Conservation (phyloP, 2,888 invertebrate species). For the Helicoverpa assulta region DNA sequence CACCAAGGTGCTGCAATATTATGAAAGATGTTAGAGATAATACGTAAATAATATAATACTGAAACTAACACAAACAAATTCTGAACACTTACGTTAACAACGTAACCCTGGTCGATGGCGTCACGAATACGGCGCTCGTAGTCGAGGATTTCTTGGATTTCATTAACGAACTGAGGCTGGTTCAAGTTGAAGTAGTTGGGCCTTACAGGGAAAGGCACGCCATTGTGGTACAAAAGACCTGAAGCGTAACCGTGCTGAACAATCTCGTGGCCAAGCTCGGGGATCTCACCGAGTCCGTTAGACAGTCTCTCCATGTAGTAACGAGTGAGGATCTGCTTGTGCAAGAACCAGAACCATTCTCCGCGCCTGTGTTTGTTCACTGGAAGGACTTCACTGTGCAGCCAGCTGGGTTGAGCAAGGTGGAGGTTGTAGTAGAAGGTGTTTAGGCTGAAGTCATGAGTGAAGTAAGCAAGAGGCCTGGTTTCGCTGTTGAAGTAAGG, state of each 20-base stretch:
- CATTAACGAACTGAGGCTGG: conserved; percentile 81
- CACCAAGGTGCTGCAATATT: conserved; percentile 81
- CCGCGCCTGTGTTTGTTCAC: conserved; percentile 91
- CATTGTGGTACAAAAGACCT: conserved; percentile 91
- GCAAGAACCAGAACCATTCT: conserved; percentile 90
- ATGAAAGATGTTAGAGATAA: neutral
- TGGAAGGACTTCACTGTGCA: conserved; percentile 88
- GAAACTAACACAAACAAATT: no score
- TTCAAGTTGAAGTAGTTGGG: conserved; percentile 89
- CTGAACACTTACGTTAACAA: conserved; percentile 79
- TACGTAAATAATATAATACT: no score
- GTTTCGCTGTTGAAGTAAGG: conserved; percentile 89
- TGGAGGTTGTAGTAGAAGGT: conserved; percentile 91
- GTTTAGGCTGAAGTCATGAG: conserved; percentile 93
- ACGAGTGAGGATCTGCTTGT: conserved; percentile 92
- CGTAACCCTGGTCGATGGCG: conserved; percentile 90
- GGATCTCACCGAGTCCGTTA: conserved; percentile 92
- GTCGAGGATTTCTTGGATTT: conserved; percentile 83
- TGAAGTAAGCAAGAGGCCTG: conserved; percentile 92
- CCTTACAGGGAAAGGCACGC: conserved; percentile 92
- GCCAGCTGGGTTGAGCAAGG: conserved; percentile 92
- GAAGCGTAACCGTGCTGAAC: conserved; percentile 91
- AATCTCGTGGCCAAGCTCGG: conserved; percentile 88
- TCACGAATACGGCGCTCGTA: conserved; percentile 90
- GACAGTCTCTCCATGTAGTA: conserved; percentile 94